Base-by-base conservation (phyloP, 2,888 invertebrate genomes). In the Coleophora flavipennella region DNA sequence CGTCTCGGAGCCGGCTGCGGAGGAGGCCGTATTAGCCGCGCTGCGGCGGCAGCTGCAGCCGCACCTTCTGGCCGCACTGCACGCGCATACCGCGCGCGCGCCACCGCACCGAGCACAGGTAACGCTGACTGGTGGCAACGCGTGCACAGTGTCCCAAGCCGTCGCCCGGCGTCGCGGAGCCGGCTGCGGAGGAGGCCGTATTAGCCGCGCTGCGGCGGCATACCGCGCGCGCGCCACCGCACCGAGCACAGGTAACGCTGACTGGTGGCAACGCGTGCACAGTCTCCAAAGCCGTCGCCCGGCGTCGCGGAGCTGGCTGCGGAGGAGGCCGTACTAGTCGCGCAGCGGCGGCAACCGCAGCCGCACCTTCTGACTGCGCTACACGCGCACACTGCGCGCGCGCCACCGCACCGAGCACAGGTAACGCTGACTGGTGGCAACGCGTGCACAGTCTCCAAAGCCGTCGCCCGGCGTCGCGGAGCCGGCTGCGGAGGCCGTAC, bases 151-250 rank as follows among this genome's bases (percentile, higher is more conserved):
- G 38, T 43, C 25, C 10, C 42, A 31, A 25, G 33, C 38, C 41
- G 40, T 38, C n/a, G 10, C 33, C 40, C 13, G 63, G 47, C 46
- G 44, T 48, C 31, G 51, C 48, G 42, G 74, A 79, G 13, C 84
- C n/a, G n/a, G n/a, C n/a, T n/a, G n/a, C 86, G 39, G 88, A 88
- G 50, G 90, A 90, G 52, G 90, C 90, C 35, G 90, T 91, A 87
- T 71, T 91, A 56, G 89, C 87, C 35, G 91, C 89, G 6, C 78
- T 89, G 38, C 76, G 88, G 38, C 84, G n/a, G n/a, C n/a, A n/a
- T n/a, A n/a, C n/a, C n/a, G n/a, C n/a, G n/a, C n/a, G n/a, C n/a
- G n/a, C n/a, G n/a, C n/a, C n/a, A n/a, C n/a, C n/a, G n/a, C n/a
- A n/a, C n/a, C n/a, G n/a, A n/a, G n/a, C n/a, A n/a, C n/a, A n/a